Percentiles rank a stretch among this genome's conserved stretches.
These are phyloP conservation scores for Thripadectes ignobilis DNA, from an alignment of 2,797 vertebrate species.

Conservation along the genomic window DNA sequence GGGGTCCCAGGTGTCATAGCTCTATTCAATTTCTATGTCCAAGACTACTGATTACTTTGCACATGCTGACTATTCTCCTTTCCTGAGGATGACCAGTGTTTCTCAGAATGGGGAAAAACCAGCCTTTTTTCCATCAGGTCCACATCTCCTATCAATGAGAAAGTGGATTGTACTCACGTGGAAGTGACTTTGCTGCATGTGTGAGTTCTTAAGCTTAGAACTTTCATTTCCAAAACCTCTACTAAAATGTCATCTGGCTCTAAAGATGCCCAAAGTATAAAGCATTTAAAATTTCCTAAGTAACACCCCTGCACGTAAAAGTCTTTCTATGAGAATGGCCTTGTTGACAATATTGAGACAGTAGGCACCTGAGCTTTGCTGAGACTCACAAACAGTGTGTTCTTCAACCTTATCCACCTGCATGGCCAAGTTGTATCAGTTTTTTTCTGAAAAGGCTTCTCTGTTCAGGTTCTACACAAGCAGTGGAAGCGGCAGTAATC, in stretches of 20 bases:
- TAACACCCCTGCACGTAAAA: not conserved
- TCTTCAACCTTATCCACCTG: not conserved
- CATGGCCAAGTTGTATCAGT: rapidly evolving
- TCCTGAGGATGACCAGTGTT: not conserved
- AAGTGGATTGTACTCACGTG: not conserved
- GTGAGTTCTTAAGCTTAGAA: not conserved
- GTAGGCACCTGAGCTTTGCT: not conserved
- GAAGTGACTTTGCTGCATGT: not conserved
- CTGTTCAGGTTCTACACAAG: not conserved
- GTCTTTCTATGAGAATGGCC: not conserved
- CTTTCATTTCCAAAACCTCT: not conserved
- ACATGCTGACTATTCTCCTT: not conserved
- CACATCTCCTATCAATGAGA: not conserved
- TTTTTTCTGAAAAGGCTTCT: not conserved
- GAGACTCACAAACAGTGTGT: rapidly evolving
- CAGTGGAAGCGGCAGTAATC: not conserved
- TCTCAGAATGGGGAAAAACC: not conserved
- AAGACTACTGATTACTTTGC: not conserved
- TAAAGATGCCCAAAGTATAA: not conserved
- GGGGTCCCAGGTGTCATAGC: rapidly evolving
- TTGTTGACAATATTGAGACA: not conserved
- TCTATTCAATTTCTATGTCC: not conserved
- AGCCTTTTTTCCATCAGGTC: not conserved
- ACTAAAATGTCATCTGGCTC: not conserved
- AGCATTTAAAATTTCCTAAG: not conserved